These are phyloP conservation scores for Seira ritae DNA, from an alignment of 2,888 invertebrate genomes.

Conservation along the genomic window DNA sequence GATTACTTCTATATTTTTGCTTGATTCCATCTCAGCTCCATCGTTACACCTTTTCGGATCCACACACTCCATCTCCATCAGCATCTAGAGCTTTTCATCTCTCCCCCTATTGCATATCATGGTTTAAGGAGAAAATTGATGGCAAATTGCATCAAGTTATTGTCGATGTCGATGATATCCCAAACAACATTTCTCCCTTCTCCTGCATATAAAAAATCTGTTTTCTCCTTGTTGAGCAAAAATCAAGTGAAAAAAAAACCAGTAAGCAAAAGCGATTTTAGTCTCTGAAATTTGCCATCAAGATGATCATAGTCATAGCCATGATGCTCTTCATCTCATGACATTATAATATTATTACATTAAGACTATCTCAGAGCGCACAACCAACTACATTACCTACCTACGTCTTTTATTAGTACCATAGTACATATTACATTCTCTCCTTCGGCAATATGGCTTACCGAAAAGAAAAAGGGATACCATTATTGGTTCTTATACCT, in stretches of 20 bases:
- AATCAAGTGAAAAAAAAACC: not conserved
- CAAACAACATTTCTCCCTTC: slow-evolving; percentile 25
- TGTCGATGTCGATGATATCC: slow-evolving; percentile 36
- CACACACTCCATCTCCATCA: too few species aligned
- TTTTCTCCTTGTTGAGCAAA: too few species aligned
- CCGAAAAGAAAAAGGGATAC: not conserved
- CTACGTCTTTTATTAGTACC: slow-evolving; percentile 30
- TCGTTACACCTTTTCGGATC: too few species aligned
- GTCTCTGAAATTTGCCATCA: slow-evolving; percentile 11
- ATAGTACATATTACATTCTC: not conserved
- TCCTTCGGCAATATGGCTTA: not conserved
- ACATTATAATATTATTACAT: slow-evolving; percentile 63
- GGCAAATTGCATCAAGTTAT: slow-evolving; percentile 55
- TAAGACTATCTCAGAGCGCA: slow-evolving; percentile 56
- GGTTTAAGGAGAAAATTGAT: slow-evolving; percentile 23
- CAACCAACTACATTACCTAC: too few species aligned
- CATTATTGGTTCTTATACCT: slow-evolving; percentile 34
- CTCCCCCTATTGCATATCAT: too few species aligned
- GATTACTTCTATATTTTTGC: too few species aligned
- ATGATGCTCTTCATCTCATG: slow-evolving; percentile 47
- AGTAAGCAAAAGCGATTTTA: slow-evolving; percentile 4
- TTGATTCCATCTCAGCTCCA: too few species aligned
- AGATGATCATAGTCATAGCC: slow-evolving; percentile 21
- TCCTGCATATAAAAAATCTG: slow-evolving; percentile 1
- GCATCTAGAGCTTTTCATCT: too few species aligned